phyloP scores from a whole-genome alignment of 2,888 invertebrate genomes.

The Octonoba sinensis region DNA sequence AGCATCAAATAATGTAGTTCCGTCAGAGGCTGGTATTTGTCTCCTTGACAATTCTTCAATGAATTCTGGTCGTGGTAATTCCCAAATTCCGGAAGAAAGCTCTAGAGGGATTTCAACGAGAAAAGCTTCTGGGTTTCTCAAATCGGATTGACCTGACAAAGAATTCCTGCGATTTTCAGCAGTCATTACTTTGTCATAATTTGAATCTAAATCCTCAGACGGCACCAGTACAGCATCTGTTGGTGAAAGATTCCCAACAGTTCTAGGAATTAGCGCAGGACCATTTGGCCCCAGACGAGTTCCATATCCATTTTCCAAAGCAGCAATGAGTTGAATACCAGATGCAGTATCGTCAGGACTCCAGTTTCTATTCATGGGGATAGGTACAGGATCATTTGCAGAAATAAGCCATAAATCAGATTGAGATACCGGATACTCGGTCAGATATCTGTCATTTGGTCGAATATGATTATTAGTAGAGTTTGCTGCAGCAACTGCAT shows the following conservation, averaged over 20 bases:
- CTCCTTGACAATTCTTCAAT: constrained; percentile 15
- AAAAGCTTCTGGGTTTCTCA: constrained; percentile 11
- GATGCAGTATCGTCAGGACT: constrained; percentile 15
- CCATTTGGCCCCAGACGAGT: background rate
- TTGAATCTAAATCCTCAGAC: background rate
- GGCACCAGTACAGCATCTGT: too few species aligned
- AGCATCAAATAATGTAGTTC: constrained; percentile 1
- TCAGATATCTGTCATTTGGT: background rate
- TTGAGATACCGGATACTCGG: background rate
- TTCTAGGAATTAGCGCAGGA: background rate
- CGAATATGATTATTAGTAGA: background rate
- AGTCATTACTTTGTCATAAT: background rate
- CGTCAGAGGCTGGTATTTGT: background rate
- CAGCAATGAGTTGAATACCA: constrained; percentile 12
- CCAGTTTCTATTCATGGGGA: constrained; percentile 18
- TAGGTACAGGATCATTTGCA: constrained; percentile 40
- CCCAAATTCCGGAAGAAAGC: constrained; percentile 47
- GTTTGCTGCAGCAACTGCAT: background rate
- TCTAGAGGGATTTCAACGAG: constrained; percentile 32
- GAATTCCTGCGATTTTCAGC: background rate
- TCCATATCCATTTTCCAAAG: constrained; percentile 13
- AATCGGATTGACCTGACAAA: background rate
- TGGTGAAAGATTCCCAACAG: too few species aligned
- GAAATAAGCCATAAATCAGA: constrained; percentile 46
- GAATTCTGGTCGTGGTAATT: constrained; percentile 18